Conservation (phyloP, 2,888 invertebrate genomes). For the Calephelis perditalis region DNA sequence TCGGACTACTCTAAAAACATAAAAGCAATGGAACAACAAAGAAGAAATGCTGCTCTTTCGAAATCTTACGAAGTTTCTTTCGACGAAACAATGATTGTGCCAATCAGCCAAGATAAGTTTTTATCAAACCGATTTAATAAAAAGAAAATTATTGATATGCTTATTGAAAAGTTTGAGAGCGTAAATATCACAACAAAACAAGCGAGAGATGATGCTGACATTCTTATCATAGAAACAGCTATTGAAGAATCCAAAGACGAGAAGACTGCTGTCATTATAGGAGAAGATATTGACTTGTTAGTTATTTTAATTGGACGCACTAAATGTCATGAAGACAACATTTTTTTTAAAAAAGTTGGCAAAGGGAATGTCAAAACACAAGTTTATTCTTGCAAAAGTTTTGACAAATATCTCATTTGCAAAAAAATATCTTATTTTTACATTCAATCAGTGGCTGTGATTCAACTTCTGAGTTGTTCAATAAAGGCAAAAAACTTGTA, state of each 20-base stretch:
- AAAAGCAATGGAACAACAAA: conserved; percentile 43
- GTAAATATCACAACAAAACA: conserved; percentile 42
- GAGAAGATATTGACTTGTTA: conserved; percentile 46
- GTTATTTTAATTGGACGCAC: conserved; percentile 44
- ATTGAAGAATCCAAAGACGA: conserved; percentile 34
- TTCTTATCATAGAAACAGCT: conserved; percentile 44
- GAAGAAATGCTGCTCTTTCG: conserved; percentile 44
- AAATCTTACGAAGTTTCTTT: conserved; percentile 44
- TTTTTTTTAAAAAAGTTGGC: conserved; percentile 43
- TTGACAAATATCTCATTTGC: conserved; percentile 37
- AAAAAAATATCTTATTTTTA: conserved; percentile 33
- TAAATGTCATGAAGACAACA: conserved; percentile 30
- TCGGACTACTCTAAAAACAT: conserved; percentile 40
- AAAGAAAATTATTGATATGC: conserved; percentile 36
- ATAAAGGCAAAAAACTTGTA: conserved; percentile 33
- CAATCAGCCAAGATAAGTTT: conserved; percentile 30
- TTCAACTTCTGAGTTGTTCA: conserved; percentile 35
- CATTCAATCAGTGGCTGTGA: conserved; percentile 35
- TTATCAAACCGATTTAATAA: conserved; percentile 26
- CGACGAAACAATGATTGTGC: conserved; percentile 36
- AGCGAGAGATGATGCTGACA: conserved; percentile 45
- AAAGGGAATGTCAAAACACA: conserved; percentile 42
- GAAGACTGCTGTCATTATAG: conserved; percentile 38
- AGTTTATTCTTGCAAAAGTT: conserved; percentile 42
- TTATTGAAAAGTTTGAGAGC: conserved; percentile 40